Percentiles rank a stretch among this genome's conserved stretches.
Evolutionary conservation across 2,888 invertebrate species (phyloP).

Genomic region (Sialis fuliginosa): DNA sequence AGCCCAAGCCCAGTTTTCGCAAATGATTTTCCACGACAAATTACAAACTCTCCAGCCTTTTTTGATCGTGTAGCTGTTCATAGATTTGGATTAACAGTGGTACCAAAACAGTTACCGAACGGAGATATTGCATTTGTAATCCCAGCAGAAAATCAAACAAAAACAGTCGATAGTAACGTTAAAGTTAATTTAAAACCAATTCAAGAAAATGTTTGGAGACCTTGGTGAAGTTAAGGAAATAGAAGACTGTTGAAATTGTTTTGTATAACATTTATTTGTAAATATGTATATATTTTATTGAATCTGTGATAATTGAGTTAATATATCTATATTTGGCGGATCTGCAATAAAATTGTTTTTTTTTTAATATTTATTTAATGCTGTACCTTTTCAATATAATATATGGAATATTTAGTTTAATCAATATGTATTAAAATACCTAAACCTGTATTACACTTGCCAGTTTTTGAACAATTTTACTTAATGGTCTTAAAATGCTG

Average conservation of each 20-base stretch:
- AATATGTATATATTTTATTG: background rate
- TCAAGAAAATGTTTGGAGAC: constrained; percentile 21
- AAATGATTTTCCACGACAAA: background rate
- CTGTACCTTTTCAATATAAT: too few relatives aligned
- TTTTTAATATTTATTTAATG: too few relatives aligned
- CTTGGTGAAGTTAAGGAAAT: constrained; percentile 16
- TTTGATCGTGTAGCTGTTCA: constrained; percentile 11
- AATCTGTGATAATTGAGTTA: background rate
- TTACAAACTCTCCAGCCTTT: constrained; percentile 8
- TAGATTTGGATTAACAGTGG: constrained; percentile 18
- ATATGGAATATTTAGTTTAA: too few relatives aligned
- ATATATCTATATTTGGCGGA: background rate
- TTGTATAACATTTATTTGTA: background rate
- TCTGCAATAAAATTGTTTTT: too few relatives aligned
- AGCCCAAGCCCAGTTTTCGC: background rate
- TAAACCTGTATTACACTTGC: too few relatives aligned
- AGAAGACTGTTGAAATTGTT: background rate
- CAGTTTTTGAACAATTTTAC: too few relatives aligned
- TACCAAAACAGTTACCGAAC: constrained; percentile 23
- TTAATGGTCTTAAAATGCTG: too few relatives aligned
- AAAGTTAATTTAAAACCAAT: constrained; percentile 5
- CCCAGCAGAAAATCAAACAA: constrained; percentile 13
- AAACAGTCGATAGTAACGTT: constrained; percentile 2
- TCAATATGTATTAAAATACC: too few relatives aligned
- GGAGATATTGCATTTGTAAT: constrained; percentile 26